These are phyloP conservation scores for Suillia variegata DNA, from an alignment of 2,888 invertebrate genomes.

Conservation along the genomic window DNA sequence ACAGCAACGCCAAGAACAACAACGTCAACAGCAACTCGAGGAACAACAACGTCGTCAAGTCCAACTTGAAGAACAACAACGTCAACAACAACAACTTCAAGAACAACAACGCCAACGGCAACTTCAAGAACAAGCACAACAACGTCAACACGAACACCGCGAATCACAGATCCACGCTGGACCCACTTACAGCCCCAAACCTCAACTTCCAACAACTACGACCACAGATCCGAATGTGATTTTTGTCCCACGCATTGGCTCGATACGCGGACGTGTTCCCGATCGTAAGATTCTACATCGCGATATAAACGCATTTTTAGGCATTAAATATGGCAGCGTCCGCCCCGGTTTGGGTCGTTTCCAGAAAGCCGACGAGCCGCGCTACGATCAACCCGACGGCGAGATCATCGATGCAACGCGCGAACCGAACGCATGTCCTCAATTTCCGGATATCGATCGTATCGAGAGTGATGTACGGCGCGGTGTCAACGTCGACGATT, in stretches of 20 bases:
- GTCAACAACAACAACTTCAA: too few species aligned
- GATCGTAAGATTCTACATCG: constrained; percentile 42
- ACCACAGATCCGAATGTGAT: constrained; percentile 31
- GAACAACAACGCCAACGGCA: too few species aligned
- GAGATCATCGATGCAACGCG: constrained; percentile 45
- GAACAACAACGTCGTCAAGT: too few species aligned
- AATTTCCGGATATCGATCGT: constrained; percentile 47
- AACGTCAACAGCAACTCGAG: too few species aligned
- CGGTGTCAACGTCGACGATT: constrained; percentile 52
- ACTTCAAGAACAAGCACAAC: too few species aligned
- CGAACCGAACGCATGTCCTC: constrained; percentile 47
- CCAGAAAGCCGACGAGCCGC: constrained; percentile 35
- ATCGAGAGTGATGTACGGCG: constrained; percentile 40
- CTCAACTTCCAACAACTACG: constrained; percentile 12
- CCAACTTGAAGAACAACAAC: too few species aligned
- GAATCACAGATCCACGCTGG: too few species aligned
- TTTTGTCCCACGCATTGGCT: constrained; percentile 45
- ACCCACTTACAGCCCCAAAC: constrained; percentile 11
- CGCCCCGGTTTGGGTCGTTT: constrained; percentile 49
- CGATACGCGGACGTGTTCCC: constrained; percentile 41
- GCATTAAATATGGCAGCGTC: constrained; percentile 49
- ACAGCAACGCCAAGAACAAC: too few species aligned
- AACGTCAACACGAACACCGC: too few species aligned
- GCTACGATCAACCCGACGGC: constrained; percentile 19
- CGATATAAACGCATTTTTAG: constrained; percentile 48